Evolutionary conservation across 2,888 invertebrate genomes (phyloP).

Genomic region (Lasioglossum villosulum): DNA sequence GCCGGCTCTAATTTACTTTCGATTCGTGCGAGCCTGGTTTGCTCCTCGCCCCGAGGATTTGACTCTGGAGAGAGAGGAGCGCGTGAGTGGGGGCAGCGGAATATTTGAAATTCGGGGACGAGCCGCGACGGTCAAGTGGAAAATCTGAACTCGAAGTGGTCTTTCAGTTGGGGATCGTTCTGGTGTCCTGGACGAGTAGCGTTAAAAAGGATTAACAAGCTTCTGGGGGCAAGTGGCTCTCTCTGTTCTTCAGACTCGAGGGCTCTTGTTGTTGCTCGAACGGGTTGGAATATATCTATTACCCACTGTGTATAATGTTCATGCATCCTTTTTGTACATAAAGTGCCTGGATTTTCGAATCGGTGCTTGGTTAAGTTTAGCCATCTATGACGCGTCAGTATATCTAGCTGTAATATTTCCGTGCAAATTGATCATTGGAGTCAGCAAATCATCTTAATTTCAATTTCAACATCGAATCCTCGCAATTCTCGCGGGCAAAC

Average conservation of each 20-base stretch:
- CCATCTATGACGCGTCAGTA: not conserved
- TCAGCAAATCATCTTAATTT: not conserved
- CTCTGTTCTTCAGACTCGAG: not conserved
- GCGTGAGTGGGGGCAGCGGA: not conserved
- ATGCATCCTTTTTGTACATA: not conserved
- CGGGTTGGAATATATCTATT: not conserved
- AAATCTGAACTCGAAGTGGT: not conserved
- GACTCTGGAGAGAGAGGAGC: not conserved
- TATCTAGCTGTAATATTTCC: not conserved
- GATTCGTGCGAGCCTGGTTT: not conserved
- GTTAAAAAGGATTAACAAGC: not conserved
- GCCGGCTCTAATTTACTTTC: conserved; percentile 13
- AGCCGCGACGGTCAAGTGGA: not conserved
- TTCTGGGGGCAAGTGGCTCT: not conserved
- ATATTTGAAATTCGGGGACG: not conserved
- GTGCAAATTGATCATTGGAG: not conserved
- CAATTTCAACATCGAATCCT: not conserved
- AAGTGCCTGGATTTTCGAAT: not conserved
- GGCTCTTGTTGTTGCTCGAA: not conserved
- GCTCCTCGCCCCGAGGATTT: not conserved
- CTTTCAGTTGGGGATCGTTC: not conserved
- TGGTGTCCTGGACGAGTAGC: not conserved
- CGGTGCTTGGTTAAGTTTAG: too few relatives aligned
- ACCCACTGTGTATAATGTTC: not conserved
- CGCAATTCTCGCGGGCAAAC: not conserved